These are phyloP conservation scores for Drosophila equinoxialis DNA, from an alignment of 1,140 invertebrate genomes.

Conservation along the genomic window DNA sequence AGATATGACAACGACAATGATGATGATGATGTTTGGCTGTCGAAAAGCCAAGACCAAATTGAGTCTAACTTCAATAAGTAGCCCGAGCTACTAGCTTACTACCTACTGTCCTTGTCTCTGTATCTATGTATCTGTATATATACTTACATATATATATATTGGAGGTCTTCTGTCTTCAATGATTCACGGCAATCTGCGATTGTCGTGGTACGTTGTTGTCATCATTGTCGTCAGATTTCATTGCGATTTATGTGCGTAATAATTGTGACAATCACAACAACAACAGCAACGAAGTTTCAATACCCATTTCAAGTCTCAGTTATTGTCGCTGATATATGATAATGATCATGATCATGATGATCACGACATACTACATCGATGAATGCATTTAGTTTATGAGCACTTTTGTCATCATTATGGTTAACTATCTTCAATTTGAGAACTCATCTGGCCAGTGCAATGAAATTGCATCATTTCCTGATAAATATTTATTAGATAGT, in stretches of 20 bases:
- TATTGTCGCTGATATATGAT: constrained; percentile 46
- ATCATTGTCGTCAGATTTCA: constrained; percentile 46
- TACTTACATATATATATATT: neutral
- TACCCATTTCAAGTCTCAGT: neutral
- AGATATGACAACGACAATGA: constrained; percentile 1
- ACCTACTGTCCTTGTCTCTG: neutral
- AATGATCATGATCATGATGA: constrained; percentile 37
- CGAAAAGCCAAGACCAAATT: constrained; percentile 11
- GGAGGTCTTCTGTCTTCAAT: constrained; percentile 21
- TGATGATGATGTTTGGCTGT: constrained; percentile 8
- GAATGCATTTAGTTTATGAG: constrained; percentile 43
- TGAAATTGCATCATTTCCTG: constrained; percentile 39
- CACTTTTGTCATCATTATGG: constrained; percentile 59
- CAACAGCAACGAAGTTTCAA: constrained; percentile 20
- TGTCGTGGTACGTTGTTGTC: constrained; percentile 28
- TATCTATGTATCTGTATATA: neutral
- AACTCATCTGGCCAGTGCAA: constrained; percentile 42
- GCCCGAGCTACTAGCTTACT: neutral
- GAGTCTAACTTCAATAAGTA: constrained; percentile 4
- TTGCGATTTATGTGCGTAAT: constrained; percentile 82
- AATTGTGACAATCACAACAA: constrained; percentile 78
- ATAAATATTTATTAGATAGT: constrained; percentile 19
- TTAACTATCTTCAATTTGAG: constrained; percentile 27
- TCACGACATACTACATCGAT: constrained; percentile 2
- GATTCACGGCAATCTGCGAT: constrained; percentile 48